Evolutionary conservation across 2,113 vertebrate species (phyloP).

Genomic region (Cochlearius cochlearius): DNA sequence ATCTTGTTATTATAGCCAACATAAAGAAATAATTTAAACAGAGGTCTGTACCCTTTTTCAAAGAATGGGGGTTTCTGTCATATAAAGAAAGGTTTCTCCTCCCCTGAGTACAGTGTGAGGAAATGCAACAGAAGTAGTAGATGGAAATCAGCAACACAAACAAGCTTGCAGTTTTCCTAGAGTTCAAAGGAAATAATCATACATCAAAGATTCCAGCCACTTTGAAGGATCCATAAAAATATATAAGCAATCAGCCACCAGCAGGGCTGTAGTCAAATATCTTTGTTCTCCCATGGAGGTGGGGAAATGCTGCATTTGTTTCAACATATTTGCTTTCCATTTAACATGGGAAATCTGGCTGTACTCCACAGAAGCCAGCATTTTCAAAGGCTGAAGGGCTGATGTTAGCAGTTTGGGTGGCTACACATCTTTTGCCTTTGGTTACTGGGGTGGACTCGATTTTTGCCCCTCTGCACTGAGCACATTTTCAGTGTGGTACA

Average conservation of each 20-base stretch:
- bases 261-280: background rate
- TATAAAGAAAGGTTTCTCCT: background rate
- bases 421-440: background rate
- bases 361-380: background rate
- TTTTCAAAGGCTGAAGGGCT: background rate
- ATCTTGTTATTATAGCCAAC: background rate
- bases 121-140: background rate
- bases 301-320: background rate
- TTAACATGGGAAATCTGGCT: background rate
- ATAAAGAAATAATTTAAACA: background rate
- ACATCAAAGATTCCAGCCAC: background rate
- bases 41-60: background rate
- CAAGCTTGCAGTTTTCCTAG: background rate
- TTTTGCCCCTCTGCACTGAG: background rate
- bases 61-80: background rate
- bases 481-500: fast-evolving
- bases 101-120: background rate
- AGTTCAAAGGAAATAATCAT: slow-evolving; percentile 10
- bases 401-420: background rate
- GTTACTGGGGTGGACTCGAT: background rate
- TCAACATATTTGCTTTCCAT: background rate
- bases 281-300: slow-evolving; percentile 7
- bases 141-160: slow-evolving; percentile 22
- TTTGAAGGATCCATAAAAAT: slow-evolving; percentile 11
- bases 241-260: background rate